Conservation (phyloP, 2,113 vertebrate genomes). For the Oostethus manadensis region DNA sequence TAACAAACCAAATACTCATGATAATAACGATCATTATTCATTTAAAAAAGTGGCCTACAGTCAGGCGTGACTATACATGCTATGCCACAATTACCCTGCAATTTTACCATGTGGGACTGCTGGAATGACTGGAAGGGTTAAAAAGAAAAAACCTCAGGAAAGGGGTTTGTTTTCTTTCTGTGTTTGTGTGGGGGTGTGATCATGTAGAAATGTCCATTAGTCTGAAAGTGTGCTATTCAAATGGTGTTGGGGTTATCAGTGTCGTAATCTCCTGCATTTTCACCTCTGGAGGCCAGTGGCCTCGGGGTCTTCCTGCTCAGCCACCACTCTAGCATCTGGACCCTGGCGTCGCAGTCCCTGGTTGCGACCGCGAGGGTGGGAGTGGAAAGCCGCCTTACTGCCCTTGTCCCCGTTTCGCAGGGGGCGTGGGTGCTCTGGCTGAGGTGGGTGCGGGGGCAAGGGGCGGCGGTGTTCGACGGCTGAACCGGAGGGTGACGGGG, state of each 20-base stretch:
- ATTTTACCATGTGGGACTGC: constrained; percentile 82
- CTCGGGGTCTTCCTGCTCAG: constrained; percentile 81
- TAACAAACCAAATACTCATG: constrained; percentile 63
- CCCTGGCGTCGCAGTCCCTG: constrained; percentile 75
- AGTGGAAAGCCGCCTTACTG: constrained; percentile 70
- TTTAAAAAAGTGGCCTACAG: constrained; percentile 53
- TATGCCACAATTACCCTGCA: constrained; percentile 82
- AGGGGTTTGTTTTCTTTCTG: constrained; percentile 55
- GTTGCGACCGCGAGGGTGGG: constrained; percentile 71
- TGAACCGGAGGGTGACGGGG: constrained; percentile 53
- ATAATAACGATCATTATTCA: constrained; percentile 61
- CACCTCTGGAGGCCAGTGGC: constrained; percentile 91
- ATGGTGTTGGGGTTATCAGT: constrained; percentile 30
- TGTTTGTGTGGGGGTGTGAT: constrained; percentile 44
- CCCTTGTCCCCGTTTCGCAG: constrained; percentile 76
- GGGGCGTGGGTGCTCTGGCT: constrained; percentile 64
- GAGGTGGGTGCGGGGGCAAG: constrained; percentile 57
- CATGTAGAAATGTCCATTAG: constrained; percentile 33
- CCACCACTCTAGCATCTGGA: constrained; percentile 72
- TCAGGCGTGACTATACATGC: constrained; percentile 78
- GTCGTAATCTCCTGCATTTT: constrained; percentile 62
- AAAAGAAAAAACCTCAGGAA: constrained; percentile 57
- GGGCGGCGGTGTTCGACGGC: constrained; percentile 54
- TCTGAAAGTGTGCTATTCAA: constrained; percentile 49
- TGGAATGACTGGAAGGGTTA: constrained; percentile 90